Base-by-base conservation (phyloP, 2,888 invertebrate genomes). In the Platerodrilus igneus region DNA sequence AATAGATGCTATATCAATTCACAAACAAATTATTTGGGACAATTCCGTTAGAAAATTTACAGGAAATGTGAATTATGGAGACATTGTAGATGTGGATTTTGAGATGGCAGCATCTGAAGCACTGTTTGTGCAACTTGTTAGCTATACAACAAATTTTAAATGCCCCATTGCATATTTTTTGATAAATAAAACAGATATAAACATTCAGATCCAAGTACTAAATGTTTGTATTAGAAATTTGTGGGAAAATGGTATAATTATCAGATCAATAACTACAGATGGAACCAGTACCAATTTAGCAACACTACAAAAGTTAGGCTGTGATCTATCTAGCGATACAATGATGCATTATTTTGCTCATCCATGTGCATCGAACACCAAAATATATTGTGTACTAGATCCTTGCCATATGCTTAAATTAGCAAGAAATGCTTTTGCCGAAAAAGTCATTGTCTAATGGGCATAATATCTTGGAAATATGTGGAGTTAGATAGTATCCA, bases 91-190 rank as follows among this genome's bases (percentile, higher is more conserved):
- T 32, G 18, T 14, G 7, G 34, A 37, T 23, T 9, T 10, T 8
- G 37, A 45, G 25, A 16, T 7, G 13, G 27, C 37, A 23, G 45
- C 45, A 22, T 37, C 45, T 19, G 45, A 45, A 31, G 29, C 37
- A 11, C 18, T 41, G 9, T 9, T 37, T 9, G 32, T 45, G n/a
- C 41, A 41, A 33, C 41, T 41, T 37, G 47, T 50, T 16, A 25
- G 22, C 9, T 47, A 42, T 25, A 37, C 29, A 23, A 21, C 31
- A 5, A 18, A 41, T 23, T 44, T 39, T 34, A 43, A 43, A 35
- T 43, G 43, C 19, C 34, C 43, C 4, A 25, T 43, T 10, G 34
- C 25, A 6, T 40, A 41, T 29, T 40, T 45, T 37, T 21, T 36
- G 16, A 36, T 20, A 15, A 41, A 45, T 26, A 37, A 37, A 34